Evolutionary conservation across 2,888 invertebrate species (phyloP).

Genomic region (Anthophora plumipes): DNA sequence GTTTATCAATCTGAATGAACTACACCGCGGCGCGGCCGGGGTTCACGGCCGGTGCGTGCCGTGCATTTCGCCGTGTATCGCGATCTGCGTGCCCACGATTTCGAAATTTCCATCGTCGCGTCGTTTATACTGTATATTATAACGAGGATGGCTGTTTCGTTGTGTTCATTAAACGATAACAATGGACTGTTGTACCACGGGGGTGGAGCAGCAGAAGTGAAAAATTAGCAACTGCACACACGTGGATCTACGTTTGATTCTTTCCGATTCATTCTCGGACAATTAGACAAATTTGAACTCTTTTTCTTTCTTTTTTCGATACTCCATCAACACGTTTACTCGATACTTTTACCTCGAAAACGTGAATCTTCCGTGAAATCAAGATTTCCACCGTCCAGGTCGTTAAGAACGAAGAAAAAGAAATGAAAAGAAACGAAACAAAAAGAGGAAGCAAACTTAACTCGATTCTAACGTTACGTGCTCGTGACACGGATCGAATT

Average conservation of each 20-base stretch:
- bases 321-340: no score
- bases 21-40: neutral
- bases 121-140: constrained; percentile 24
- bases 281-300: no score
- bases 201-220: neutral
- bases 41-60: constrained; percentile 27
- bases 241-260: no score
- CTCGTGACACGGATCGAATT: neutral
- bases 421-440: no score
- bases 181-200: neutral
- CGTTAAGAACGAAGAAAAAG: no score
- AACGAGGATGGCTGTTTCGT: neutral
- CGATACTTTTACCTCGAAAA: no score
- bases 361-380: no score
- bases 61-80: constrained; percentile 29
- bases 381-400: no score
- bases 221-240: neutral
- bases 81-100: constrained; percentile 28
- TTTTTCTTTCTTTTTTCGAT: no score
- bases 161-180: constrained; percentile 35
- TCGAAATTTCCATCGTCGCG: constrained; percentile 34
- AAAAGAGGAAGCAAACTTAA: neutral
- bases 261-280: no score
- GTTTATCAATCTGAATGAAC: constrained; percentile 50
- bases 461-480: neutral